A percentile compares a stretch with the other conserved stretches of the same genome.
Evolutionary conservation across 35 echinoderm and acorn worm species (phyloP).

Genomic region (Heliocidaris erythrogramma): DNA sequence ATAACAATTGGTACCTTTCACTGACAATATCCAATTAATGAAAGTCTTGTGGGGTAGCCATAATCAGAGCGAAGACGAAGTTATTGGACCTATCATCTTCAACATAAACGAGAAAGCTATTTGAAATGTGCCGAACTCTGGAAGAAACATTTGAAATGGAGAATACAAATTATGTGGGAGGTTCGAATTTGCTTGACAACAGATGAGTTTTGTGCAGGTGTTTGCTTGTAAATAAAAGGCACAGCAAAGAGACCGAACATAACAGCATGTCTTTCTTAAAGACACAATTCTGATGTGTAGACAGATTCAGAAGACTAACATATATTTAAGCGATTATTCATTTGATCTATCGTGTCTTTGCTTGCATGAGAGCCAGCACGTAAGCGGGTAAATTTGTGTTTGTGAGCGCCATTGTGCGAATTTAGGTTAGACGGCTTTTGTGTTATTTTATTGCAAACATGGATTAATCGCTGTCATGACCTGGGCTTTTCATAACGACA

Average conservation of each 20-base stretch:
- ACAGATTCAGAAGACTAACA: background rate
- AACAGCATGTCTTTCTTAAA: background rate
- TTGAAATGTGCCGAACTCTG: background rate
- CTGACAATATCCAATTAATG: no score
- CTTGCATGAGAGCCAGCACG: background rate
- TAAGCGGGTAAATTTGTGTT: background rate
- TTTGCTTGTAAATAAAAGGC: background rate
- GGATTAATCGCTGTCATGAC: conserved; percentile 3
- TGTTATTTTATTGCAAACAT: background rate
- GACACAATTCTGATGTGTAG: background rate
- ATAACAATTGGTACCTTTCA: no score
- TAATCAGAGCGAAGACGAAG: no score
- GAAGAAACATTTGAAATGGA: background rate
- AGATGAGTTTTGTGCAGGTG: background rate
- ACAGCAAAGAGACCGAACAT: background rate
- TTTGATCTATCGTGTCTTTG: background rate
- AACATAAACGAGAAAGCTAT: background rate
- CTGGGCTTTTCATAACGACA: background rate
- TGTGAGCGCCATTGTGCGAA: background rate
- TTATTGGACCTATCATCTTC: no score
- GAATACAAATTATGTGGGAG: no score
- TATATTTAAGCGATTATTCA: background rate
- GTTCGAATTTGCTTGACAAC: background rate
- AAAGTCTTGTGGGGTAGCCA: no score
- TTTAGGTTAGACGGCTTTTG: background rate